These are phyloP conservation scores for Tiliqua scincoides DNA, from an alignment of 2,113 vertebrate genomes.

Conservation along the genomic window DNA sequence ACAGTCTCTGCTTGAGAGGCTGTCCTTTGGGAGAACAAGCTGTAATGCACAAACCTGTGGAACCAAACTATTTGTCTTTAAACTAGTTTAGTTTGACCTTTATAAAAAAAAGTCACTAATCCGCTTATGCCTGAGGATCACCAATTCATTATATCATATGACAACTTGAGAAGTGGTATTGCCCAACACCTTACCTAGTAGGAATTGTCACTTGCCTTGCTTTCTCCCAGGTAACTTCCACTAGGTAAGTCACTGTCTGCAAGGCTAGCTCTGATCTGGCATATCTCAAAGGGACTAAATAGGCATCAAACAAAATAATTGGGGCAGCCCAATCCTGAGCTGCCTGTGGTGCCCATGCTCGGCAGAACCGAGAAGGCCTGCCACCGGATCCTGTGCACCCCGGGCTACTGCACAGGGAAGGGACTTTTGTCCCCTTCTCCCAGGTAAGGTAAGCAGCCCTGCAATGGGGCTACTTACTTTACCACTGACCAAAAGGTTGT, in stretches of 20 bases:
- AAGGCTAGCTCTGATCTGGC: neutral
- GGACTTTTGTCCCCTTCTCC: no score
- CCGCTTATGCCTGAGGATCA: neutral
- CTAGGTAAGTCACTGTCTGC: neutral
- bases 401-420: no score
- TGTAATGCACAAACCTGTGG: neutral
- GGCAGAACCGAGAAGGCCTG: no score
- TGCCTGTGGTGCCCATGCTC: no score
- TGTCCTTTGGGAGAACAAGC: neutral
- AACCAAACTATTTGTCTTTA: neutral
- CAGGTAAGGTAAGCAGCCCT: no score
- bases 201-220: neutral
- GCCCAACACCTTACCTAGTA: neutral
- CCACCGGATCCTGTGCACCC: no score
- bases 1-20: neutral
- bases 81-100: neutral
- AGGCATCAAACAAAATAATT: neutral
- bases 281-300: neutral
- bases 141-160: neutral
- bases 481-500: no score
- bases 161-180: neutral
- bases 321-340: no score
- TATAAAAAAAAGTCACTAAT: neutral
- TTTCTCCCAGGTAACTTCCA: no score
- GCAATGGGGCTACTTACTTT: no score